Evolutionary conservation across 2,797 vertebrate species (phyloP).

Genomic region (Gymnoscopelus braueri): DNA sequence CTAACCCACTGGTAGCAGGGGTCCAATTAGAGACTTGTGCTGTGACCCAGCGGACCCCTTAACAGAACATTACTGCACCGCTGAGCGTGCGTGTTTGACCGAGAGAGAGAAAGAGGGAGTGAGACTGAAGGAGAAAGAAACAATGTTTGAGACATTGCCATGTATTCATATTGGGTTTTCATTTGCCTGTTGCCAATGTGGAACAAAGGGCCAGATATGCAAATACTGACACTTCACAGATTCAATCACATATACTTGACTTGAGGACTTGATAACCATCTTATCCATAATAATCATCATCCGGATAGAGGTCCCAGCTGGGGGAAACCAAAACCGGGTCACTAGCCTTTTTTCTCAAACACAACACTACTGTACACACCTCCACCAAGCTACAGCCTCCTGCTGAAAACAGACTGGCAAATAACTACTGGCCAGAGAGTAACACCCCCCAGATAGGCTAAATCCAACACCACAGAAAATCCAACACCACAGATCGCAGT

Average conservation of each 20-base stretch:
- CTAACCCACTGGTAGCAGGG: slow-evolving; percentile 10
- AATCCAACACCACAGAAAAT: slow-evolving; percentile 55
- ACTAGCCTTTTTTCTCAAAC: no score
- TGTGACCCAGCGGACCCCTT: slow-evolving; percentile 7
- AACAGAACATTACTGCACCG: slow-evolving; percentile 7
- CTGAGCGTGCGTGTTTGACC: neutral
- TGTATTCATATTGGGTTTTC: neutral
- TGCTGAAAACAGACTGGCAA: slow-evolving; percentile 32
- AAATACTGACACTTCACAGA: slow-evolving; percentile 10
- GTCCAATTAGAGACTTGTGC: slow-evolving; percentile 16
- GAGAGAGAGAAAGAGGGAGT: slow-evolving; percentile 17
- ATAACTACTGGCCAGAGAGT: slow-evolving; percentile 49
- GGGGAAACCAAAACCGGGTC: slow-evolving; percentile 13
- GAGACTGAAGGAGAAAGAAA: neutral
- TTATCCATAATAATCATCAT: slow-evolving; percentile 8
- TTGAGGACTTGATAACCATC: slow-evolving; percentile 12
- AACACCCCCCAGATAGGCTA: slow-evolving; percentile 34
- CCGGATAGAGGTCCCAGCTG: slow-evolving; percentile 13
- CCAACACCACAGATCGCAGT: slow-evolving; percentile 53
- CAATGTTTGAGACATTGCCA: neutral
- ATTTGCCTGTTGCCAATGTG: slow-evolving; percentile 2
- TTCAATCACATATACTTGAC: slow-evolving; percentile 27
- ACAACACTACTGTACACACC: neutral
- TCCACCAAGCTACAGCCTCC: slow-evolving; percentile 27
- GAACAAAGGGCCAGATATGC: slow-evolving; percentile 1